A percentile compares a stretch with the other conserved stretches of the same genome.
Evolutionary conservation across 2,113 vertebrate species (phyloP).

Genomic region (Telmatochromis bifrenatus): DNA sequence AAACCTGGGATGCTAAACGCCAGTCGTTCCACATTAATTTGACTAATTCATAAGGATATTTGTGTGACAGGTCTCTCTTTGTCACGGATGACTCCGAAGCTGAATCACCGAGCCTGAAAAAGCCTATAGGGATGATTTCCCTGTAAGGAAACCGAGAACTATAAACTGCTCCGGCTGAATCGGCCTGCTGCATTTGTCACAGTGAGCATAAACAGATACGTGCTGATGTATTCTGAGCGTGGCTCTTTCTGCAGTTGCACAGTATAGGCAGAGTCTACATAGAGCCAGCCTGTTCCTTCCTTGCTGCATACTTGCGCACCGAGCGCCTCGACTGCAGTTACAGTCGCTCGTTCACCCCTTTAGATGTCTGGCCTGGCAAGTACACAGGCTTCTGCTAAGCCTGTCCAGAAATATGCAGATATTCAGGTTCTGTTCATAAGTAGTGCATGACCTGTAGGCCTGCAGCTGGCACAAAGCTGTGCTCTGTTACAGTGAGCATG

Average conservation of each 20-base stretch:
- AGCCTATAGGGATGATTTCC: background rate
- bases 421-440: constrained; percentile 61
- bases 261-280: background rate
- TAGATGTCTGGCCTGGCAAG: background rate
- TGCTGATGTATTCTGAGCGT: background rate
- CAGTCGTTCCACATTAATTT: background rate
- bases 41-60: background rate
- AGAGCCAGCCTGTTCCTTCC: background rate
- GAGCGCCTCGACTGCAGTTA: background rate
- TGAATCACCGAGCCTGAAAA: background rate
- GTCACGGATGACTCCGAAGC: background rate
- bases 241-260: background rate
- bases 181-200: background rate
- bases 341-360: background rate
- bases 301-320: background rate
- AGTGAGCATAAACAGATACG: background rate
- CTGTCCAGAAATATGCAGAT: constrained; percentile 66
- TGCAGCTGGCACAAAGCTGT: constrained; percentile 20
- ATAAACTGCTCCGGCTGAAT: background rate
- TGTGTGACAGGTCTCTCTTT: background rate
- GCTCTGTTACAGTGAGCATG: constrained; percentile 16
- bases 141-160: background rate
- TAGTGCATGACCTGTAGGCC: constrained; percentile 44
- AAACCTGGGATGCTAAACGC: background rate
- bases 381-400: background rate